These are phyloP conservation scores for Xyrichtys novacula DNA, from an alignment of 2,797 vertebrate genomes.

Conservation along the genomic window DNA sequence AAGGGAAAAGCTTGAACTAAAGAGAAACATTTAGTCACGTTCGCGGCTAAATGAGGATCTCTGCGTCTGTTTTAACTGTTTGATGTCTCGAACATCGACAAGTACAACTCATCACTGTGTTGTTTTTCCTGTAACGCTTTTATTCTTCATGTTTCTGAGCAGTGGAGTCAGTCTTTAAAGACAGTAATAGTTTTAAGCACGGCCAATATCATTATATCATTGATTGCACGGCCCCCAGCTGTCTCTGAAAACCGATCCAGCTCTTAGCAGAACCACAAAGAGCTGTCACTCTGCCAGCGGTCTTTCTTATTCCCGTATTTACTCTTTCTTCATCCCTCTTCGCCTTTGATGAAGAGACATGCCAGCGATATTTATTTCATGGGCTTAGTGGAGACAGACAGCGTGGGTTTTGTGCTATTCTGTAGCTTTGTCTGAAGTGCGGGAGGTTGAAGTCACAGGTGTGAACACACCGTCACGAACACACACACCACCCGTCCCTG, in stretches of 20 bases:
- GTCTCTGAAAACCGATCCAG: conserved; percentile 61
- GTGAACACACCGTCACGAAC: conserved; percentile 52
- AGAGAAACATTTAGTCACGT: no score
- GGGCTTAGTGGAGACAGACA: conserved; percentile 71
- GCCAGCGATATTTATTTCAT: conserved; percentile 68
- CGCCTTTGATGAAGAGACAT: conserved; percentile 71
- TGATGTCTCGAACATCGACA: no score
- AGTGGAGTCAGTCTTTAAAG: not conserved
- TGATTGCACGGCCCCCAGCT: conserved; percentile 50
- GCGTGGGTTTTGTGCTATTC: conserved; percentile 73
- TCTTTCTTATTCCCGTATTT: conserved; percentile 60
- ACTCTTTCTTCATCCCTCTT: conserved; percentile 14
- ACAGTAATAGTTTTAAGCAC: conserved; percentile 28
- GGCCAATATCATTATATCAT: conserved; percentile 31
- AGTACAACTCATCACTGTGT: no score
- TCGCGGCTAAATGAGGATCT: no score
- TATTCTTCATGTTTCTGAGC: not conserved
- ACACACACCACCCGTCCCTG: not conserved
- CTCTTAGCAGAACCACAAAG: conserved; percentile 65
- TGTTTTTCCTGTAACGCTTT: no score
- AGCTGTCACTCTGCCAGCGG: conserved; percentile 69
- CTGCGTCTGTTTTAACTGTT: no score
- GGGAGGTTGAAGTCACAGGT: conserved; percentile 69
- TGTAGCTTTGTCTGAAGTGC: conserved; percentile 63
- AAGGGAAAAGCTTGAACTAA: not conserved